Percentiles rank a stretch among this genome's conserved stretches.
Evolutionary conservation across 2,113 vertebrate species (phyloP).

Genomic region (Calyptomena viridis): DNA sequence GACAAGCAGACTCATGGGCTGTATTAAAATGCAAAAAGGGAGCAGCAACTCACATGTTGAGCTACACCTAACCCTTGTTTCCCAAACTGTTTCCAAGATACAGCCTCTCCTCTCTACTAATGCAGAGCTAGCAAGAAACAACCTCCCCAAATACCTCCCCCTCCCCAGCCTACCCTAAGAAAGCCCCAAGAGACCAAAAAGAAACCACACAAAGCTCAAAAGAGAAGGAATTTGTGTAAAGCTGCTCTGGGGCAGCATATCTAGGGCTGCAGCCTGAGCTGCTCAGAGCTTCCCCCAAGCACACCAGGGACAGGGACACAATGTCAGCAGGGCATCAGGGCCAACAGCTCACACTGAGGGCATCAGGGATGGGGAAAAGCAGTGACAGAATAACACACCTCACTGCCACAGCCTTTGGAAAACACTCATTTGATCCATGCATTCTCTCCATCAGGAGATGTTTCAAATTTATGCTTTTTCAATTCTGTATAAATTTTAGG

Average conservation of each 20-base stretch:
- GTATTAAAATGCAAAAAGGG: not conserved
- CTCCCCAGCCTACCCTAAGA: accelerated
- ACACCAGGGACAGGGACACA: accelerated
- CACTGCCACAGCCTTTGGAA: not conserved
- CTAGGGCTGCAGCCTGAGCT: not conserved
- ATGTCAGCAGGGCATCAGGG: not conserved
- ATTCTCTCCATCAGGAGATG: accelerated
- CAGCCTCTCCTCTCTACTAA: not conserved
- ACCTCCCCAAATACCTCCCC: accelerated
- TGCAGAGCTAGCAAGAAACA: not conserved
- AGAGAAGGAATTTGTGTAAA: not conserved
- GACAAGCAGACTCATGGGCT: not conserved
- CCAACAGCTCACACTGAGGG: not conserved
- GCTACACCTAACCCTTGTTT: not conserved
- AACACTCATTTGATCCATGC: not conserved
- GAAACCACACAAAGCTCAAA: not conserved
- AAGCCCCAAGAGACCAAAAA: not conserved
- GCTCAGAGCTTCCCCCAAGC: not conserved
- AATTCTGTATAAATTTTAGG: not conserved
- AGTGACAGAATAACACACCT: not conserved
- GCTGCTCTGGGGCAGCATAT: not conserved
- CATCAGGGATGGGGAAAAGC: not conserved
- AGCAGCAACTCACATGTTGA: not conserved
- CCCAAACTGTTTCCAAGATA: not conserved
- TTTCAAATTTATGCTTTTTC: not conserved